phyloP scores from a whole-genome alignment of 35 echinoderm and acorn worm species.

The Patiria miniata region DNA sequence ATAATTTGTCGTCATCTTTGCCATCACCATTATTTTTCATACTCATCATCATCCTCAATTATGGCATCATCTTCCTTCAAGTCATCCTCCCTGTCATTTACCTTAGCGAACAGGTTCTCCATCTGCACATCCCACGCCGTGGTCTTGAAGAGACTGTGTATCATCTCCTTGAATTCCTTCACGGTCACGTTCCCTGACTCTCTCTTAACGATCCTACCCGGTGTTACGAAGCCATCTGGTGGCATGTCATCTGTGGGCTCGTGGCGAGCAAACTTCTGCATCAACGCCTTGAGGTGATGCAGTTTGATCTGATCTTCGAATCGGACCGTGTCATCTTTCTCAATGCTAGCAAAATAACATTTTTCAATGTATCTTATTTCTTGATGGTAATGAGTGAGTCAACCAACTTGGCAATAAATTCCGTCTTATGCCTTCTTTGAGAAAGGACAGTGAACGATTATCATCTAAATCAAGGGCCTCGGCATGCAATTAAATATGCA shows the following conservation, averaged over 20 bases:
- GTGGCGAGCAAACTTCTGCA: constrained; percentile 79
- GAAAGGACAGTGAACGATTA: not conserved
- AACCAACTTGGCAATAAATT: not conserved
- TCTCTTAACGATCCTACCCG: constrained; percentile 73
- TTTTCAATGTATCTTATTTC: no score
- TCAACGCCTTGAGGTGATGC: constrained; percentile 85
- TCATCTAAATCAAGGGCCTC: not conserved
- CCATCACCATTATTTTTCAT: no score
- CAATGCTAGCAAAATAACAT: not conserved
- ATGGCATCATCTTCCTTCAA: no score
- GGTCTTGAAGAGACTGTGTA: constrained; percentile 69
- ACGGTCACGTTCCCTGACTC: constrained; percentile 91
- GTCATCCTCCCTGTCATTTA: not conserved
- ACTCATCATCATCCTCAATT: no score
- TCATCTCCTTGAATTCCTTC: constrained; percentile 85
- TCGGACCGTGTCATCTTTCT: not conserved
- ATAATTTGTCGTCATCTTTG: no score
- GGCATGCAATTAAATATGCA: not conserved
- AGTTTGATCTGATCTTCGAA: constrained; percentile 99
- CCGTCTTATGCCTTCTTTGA: not conserved
- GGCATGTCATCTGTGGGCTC: constrained; percentile 80
- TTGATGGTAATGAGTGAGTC: no score
- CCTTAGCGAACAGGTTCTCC: constrained; percentile 94
- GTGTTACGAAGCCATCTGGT: constrained; percentile 67
- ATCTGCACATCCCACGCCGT: constrained; percentile 83